A percentile compares a stretch with the other conserved stretches of the same genome.
These are phyloP conservation scores for Crenichthys baileyi DNA, from an alignment of 2,797 vertebrate species.

Conservation along the genomic window DNA sequence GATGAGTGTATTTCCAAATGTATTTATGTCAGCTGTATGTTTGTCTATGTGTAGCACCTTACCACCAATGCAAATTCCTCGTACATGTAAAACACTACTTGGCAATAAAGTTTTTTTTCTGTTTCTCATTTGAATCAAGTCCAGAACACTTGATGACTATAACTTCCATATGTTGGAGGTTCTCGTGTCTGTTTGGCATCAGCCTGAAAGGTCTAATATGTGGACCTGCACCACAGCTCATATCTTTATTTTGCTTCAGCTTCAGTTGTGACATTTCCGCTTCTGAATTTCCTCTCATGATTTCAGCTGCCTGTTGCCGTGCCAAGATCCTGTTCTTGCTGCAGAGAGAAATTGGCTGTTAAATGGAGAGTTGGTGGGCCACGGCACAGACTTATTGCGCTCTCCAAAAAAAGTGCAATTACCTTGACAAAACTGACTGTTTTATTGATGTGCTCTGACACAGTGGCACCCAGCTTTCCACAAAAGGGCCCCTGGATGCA, in stretches of 20 bases:
- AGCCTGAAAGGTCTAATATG: too few species aligned
- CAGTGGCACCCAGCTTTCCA: conserved; percentile 22
- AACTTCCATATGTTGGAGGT: too few species aligned
- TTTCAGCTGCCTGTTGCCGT: not conserved
- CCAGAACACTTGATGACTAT: too few species aligned
- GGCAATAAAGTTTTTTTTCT: too few species aligned
- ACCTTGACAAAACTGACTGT: not conserved
- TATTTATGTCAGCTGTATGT: too few species aligned
- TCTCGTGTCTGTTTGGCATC: too few species aligned
- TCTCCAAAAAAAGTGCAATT: conserved; percentile 2
- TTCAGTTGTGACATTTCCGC: not conserved
- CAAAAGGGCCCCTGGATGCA: conserved; percentile 4
- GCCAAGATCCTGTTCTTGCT: not conserved
- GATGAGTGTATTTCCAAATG: too few species aligned
- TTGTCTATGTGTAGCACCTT: too few species aligned
- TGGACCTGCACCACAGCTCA: too few species aligned
- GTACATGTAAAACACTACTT: too few species aligned
- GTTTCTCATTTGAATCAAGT: too few species aligned
- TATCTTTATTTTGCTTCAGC: not conserved
- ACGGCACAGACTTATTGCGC: conserved; percentile 24
- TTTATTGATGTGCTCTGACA: conserved; percentile 47
- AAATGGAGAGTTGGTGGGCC: conserved; percentile 25
- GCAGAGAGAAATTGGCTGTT: conserved; percentile 27
- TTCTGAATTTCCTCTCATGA: not conserved
- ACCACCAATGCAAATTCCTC: too few species aligned